These are phyloP conservation scores for Pteronotus mesoamericanus DNA, from an alignment of 2,797 vertebrate genomes.

Conservation along the genomic window DNA sequence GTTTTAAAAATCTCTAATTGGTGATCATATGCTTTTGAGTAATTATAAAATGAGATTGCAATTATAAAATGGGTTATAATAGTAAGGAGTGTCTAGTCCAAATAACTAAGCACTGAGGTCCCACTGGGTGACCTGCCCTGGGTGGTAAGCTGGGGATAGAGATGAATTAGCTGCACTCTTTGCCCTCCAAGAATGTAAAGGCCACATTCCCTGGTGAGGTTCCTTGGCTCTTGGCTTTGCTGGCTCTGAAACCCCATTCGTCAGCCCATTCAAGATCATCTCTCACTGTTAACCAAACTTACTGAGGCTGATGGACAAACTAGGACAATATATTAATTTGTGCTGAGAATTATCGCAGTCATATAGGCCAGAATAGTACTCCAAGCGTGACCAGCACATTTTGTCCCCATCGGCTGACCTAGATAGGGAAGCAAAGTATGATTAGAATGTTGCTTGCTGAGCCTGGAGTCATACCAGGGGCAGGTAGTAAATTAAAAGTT, in stretches of 20 bases:
- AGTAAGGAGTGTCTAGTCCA: background rate
- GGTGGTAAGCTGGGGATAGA: background rate
- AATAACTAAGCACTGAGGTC: background rate
- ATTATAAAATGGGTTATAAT: background rate
- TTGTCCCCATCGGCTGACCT: background rate
- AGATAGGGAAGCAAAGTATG: background rate
- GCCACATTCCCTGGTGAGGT: background rate
- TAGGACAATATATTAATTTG: background rate
- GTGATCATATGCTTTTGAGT: conserved; percentile 4
- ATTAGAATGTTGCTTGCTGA: background rate
- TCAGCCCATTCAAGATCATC: background rate
- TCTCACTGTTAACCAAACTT: background rate
- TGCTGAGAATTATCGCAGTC: background rate
- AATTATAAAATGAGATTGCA: background rate
- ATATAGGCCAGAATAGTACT: background rate
- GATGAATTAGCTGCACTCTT: background rate
- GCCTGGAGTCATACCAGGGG: background rate
- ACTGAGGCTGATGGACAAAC: background rate
- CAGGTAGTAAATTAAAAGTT: background rate
- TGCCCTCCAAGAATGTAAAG: background rate
- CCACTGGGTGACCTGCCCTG: background rate
- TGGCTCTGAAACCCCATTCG: background rate
- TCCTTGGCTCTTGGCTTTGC: background rate
- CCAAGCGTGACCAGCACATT: background rate
- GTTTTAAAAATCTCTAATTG: background rate